Conservation (phyloP, 2,888 invertebrate species). For the Drosophila formosana region DNA sequence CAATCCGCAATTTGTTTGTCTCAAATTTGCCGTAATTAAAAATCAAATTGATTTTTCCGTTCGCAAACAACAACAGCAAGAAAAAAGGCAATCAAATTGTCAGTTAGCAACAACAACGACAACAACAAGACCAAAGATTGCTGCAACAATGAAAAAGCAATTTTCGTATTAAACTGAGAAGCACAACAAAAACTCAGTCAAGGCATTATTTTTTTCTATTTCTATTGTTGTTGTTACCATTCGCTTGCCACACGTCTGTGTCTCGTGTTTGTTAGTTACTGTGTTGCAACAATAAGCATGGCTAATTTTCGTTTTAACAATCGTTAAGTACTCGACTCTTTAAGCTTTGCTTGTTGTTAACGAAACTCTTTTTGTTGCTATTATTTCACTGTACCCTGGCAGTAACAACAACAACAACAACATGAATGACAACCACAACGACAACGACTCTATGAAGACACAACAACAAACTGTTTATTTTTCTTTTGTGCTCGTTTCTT, state of each 20-base stretch:
- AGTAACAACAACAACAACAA: slow-evolving; percentile 41
- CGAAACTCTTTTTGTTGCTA: slow-evolving; percentile 50
- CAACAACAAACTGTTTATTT: slow-evolving; percentile 34
- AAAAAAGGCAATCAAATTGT: slow-evolving; percentile 59
- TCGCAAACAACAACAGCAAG: slow-evolving; percentile 46
- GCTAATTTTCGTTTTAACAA: slow-evolving; percentile 77
- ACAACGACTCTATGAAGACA: slow-evolving; percentile 32
- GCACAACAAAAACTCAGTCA: slow-evolving; percentile 69
- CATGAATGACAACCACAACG: slow-evolving; percentile 24
- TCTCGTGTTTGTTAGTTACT: slow-evolving; percentile 40
- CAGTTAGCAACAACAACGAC: slow-evolving; percentile 51
- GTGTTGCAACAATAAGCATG: slow-evolving; percentile 78
- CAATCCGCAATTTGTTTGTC: slow-evolving; percentile 70
- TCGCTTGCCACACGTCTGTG: slow-evolving; percentile 69
- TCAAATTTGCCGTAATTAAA: slow-evolving; percentile 77
- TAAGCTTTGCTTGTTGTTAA: slow-evolving; percentile 66
- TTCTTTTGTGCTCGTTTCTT: slow-evolving; percentile 32
- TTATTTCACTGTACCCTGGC: slow-evolving; percentile 30
- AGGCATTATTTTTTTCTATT: slow-evolving; percentile 58
- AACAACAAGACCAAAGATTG: slow-evolving; percentile 45
- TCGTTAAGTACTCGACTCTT: slow-evolving; percentile 72
- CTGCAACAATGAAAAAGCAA: slow-evolving; percentile 71
- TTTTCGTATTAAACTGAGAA: slow-evolving; percentile 60
- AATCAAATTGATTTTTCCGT: slow-evolving; percentile 73
- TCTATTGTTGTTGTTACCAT: slow-evolving; percentile 42